These are phyloP conservation scores for Octonoba sinensis DNA, from an alignment of 2,888 invertebrate genomes.

Conservation along the genomic window DNA sequence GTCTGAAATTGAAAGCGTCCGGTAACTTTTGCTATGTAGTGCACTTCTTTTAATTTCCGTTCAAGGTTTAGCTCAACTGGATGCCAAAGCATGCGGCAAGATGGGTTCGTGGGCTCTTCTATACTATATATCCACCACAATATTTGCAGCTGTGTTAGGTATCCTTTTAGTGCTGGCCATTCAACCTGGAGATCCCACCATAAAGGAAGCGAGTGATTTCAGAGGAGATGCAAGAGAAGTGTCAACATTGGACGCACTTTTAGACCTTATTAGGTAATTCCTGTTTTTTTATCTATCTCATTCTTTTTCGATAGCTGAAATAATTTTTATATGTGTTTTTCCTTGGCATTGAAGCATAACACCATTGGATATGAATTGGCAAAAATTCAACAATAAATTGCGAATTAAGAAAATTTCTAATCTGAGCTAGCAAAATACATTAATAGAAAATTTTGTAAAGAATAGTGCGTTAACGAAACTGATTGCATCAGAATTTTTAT, in stretches of 20 bases:
- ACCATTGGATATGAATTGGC: no score
- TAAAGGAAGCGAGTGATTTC: slow-evolving; percentile 66
- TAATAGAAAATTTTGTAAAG: no score
- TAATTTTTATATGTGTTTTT: no score
- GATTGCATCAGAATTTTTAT: no score
- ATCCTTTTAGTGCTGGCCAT: slow-evolving; percentile 77
- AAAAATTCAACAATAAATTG: no score
- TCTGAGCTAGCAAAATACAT: no score
- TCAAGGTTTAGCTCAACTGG: slow-evolving; percentile 77
- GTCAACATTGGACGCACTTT: slow-evolving; percentile 76
- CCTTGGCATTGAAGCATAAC: no score
- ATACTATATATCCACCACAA: slow-evolving; percentile 79
- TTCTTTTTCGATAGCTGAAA: background rate
- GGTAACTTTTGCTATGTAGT: no score
- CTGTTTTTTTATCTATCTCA: background rate
- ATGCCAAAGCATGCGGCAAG: slow-evolving; percentile 77
- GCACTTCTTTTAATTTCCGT: no score
- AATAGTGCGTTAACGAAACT: no score
- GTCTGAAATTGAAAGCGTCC: no score
- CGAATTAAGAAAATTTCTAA: no score
- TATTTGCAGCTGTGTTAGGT: slow-evolving; percentile 78
- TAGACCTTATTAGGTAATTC: slow-evolving; percentile 75
- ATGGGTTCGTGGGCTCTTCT: slow-evolving; percentile 77
- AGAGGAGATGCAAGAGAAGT: slow-evolving; percentile 68
- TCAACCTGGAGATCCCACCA: slow-evolving; percentile 77